Percentiles rank a stretch among this genome's conserved stretches.
Conservation (phyloP, 2,888 invertebrate species). For the Mylabris sibirica region DNA sequence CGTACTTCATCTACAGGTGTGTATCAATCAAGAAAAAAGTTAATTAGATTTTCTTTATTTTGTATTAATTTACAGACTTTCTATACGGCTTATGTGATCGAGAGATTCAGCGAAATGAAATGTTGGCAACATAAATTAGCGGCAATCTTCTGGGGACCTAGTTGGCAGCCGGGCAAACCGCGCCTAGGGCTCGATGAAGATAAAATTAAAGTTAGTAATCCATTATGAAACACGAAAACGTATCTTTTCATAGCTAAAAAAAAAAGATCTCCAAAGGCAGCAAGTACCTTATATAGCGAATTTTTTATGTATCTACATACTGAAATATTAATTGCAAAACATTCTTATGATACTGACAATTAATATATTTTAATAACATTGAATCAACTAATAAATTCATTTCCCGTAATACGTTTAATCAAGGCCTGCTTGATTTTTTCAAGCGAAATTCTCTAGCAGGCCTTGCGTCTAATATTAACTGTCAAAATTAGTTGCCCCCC, state of each 20-base stretch:
- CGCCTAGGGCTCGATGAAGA: conserved; percentile 78
- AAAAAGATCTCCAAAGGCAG: too few relatives aligned
- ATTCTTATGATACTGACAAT: too few relatives aligned
- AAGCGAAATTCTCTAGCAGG: too few relatives aligned
- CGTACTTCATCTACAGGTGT: conserved; percentile 79
- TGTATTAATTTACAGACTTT: conserved; percentile 67
- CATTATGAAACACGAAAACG: not conserved
- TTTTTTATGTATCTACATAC: too few relatives aligned
- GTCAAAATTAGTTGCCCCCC: too few relatives aligned
- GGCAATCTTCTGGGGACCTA: conserved; percentile 83
- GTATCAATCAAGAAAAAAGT: not conserved
- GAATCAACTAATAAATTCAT: too few relatives aligned
- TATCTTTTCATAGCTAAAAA: not conserved
- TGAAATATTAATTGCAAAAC: too few relatives aligned
- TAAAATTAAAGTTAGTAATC: conserved; percentile 75
- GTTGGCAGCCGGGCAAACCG: conserved; percentile 84
- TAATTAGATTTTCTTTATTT: not conserved
- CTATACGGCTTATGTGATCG: conserved; percentile 74
- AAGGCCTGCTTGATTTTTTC: too few relatives aligned
- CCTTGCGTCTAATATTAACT: too few relatives aligned
- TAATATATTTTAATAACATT: too few relatives aligned
- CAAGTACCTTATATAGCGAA: too few relatives aligned
- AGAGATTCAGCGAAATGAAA: conserved; percentile 68
- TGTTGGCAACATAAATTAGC: conserved; percentile 71
- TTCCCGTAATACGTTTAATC: too few relatives aligned